phyloP scores from a whole-genome alignment of 2,113 vertebrate genomes.

The Urocolius indicus region DNA sequence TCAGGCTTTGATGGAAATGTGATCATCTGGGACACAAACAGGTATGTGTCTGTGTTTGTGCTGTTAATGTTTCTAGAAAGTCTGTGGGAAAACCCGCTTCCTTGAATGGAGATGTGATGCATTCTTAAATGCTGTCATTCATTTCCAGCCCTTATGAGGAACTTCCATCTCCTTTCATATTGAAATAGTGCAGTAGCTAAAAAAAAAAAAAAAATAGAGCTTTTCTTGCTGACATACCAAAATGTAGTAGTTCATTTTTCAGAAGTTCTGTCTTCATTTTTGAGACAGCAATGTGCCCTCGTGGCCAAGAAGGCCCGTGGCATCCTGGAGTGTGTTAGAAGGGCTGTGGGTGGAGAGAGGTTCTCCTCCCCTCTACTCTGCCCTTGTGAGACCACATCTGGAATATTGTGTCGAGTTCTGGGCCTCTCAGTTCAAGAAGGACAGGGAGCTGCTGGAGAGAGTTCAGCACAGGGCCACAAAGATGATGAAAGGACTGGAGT shows the following conservation, averaged over 20 bases:
- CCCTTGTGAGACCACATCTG: too few relatives aligned
- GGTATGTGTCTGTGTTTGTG: conserved; percentile 69
- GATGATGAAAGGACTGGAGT: too few relatives aligned
- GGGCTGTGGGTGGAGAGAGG: too few relatives aligned
- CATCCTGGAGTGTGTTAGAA: too few relatives aligned
- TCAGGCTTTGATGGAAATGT: conserved; percentile 99
- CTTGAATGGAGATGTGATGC: not conserved
- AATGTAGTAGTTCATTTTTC: not conserved
- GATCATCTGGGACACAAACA: conserved; percentile 99
- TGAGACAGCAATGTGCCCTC: too few relatives aligned
- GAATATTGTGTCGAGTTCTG: too few relatives aligned
- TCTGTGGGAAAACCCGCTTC: not conserved
- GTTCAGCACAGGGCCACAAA: too few relatives aligned
- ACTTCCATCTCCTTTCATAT: not conserved
- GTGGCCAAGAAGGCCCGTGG: too few relatives aligned
- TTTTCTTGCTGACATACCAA: not conserved
- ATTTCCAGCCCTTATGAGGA: not conserved
- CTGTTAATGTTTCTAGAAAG: not conserved
- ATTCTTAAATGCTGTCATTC: not conserved
- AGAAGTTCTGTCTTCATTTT: not conserved
- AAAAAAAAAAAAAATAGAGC: not conserved
- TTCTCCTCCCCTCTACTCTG: too few relatives aligned
- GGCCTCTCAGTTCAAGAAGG: too few relatives aligned
- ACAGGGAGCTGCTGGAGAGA: too few relatives aligned
- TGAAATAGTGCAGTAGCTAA: not conserved